Evolutionary conservation across 2,113 vertebrate species (phyloP), one percentile per base, ranked within the genome.

Genomic region (Rhadina sibilatrix): DNA sequence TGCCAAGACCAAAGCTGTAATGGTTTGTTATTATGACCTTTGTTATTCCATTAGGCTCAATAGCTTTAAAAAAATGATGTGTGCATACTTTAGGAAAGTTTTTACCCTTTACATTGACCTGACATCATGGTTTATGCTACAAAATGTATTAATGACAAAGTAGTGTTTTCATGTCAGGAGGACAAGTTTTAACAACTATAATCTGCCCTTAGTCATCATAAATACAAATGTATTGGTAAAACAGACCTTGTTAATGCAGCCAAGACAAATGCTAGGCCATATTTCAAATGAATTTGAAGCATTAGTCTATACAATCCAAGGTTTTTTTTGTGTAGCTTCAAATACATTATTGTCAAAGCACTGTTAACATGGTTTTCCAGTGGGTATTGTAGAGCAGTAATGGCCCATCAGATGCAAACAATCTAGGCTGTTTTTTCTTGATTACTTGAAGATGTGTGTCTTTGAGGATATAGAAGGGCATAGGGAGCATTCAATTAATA

Each of bases 11-110:
- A 97, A 98, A 98, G 97, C 98, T 98, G 98, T 98, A 99, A 99
- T 99, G 98, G 98, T 99, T 99, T 99, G 99, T 99, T 99, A 99
- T 99, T 97, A 97, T 99, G 98, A 99, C 98, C 98, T 99, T 98
- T 98, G 98, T 98, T 98, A 99, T 99, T 99, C 98, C 98, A 99
- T 99, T 99, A 99, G 98, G 98, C 98, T 98, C 98, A 98, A 98
- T 98, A 97, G 98, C 98, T 98, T 98, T 97, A 63, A 86, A 93
- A 98, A 98, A 98, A 97, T 97, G 94, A 97, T 98, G 98, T 98
- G 98, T 92, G 94, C 98, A 97, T 97, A 98, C 97, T 98, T 98
- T 97, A 97, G 97, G 98, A 97, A 97, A 97, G 97, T 97, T 98
- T 99, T 99, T 98, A 98, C 97, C 98, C 97, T 98, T 98, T 98